Evolutionary conservation across 2,888 invertebrate genomes (phyloP).

Genomic region (Thera obeliscata): DNA sequence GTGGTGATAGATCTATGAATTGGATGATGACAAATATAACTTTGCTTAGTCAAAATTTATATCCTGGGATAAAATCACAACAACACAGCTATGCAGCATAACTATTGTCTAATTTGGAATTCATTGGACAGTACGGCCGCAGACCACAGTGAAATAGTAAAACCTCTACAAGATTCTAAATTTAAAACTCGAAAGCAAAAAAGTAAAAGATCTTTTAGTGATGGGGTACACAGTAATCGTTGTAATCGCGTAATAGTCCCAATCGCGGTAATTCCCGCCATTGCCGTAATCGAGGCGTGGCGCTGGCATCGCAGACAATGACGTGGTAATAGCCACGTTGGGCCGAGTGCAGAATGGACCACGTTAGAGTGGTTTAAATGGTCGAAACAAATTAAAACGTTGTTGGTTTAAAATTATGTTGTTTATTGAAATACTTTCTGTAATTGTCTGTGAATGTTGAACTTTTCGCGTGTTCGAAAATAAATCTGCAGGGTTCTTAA

Average conservation of each 20-base stretch:
- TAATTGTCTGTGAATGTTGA: constrained; percentile 34
- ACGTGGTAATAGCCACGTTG: constrained; percentile 51
- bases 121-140: too few relatives aligned
- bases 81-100: too few relatives aligned
- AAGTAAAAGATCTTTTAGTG: constrained; percentile 25
- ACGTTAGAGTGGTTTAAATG: constrained; percentile 36
- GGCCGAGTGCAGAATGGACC: constrained; percentile 31
- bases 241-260: constrained; percentile 36
- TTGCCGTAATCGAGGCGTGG: constrained; percentile 44
- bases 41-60: too few relatives aligned
- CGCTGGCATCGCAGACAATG: constrained; percentile 41
- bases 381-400: constrained; percentile 36
- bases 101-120: too few relatives aligned
- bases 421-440: constrained; percentile 34
- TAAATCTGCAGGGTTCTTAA: not conserved
- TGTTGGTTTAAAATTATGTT: constrained; percentile 31
- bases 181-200: constrained; percentile 2
- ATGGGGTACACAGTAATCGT: constrained; percentile 30
- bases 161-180: not conserved
- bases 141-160: not conserved
- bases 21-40: too few relatives aligned
- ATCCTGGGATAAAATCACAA: too few relatives aligned
- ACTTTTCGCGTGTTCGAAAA: constrained; percentile 13
- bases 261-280: constrained; percentile 42
- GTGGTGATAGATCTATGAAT: too few relatives aligned